Percentiles rank a stretch among this genome's conserved stretches.
Conservation (phyloP, 2,888 invertebrate species). For the Rhagonycha lutea region DNA sequence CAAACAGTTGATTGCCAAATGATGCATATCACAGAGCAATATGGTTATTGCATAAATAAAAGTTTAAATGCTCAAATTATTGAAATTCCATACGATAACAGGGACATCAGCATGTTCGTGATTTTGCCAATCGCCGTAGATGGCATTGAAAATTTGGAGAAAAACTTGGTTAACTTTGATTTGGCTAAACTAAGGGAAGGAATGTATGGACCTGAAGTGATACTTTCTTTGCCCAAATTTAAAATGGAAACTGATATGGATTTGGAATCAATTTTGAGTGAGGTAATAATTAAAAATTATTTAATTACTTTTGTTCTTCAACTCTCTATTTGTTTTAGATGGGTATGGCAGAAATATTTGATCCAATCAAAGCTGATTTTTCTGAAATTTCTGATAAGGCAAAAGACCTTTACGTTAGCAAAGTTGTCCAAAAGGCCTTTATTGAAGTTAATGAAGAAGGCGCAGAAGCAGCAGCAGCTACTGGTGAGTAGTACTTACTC, state of each 20-base stretch:
- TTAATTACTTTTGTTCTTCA: background rate
- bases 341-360: conserved; percentile 72
- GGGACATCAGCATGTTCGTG: conserved; percentile 73
- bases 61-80: conserved; percentile 65
- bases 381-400: conserved; percentile 61
- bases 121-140: conserved; percentile 71
- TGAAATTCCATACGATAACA: conserved; percentile 72
- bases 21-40: conserved; percentile 67
- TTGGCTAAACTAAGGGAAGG: conserved; percentile 58
- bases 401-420: conserved; percentile 62
- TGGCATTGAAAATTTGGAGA: conserved; percentile 67
- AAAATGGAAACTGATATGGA: conserved; percentile 75
- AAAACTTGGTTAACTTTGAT: conserved; percentile 62
- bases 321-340: conserved; percentile 57
- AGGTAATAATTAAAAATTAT: conserved; percentile 59
- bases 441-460: conserved; percentile 89
- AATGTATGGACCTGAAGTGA: conserved; percentile 61
- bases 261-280: conserved; percentile 62
- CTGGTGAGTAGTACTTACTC: conserved; percentile 71
- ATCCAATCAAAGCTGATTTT: conserved; percentile 62
- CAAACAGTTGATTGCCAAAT: conserved; percentile 68
- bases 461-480: conserved; percentile 82
- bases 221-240: conserved; percentile 77
- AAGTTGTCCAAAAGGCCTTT: conserved; percentile 81
- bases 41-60: conserved; percentile 56